A percentile compares a stretch with the other conserved stretches of the same genome.
These are phyloP conservation scores for Tetranychus urticae DNA, from an alignment of 1,140 invertebrate species.

Conservation along the genomic window DNA sequence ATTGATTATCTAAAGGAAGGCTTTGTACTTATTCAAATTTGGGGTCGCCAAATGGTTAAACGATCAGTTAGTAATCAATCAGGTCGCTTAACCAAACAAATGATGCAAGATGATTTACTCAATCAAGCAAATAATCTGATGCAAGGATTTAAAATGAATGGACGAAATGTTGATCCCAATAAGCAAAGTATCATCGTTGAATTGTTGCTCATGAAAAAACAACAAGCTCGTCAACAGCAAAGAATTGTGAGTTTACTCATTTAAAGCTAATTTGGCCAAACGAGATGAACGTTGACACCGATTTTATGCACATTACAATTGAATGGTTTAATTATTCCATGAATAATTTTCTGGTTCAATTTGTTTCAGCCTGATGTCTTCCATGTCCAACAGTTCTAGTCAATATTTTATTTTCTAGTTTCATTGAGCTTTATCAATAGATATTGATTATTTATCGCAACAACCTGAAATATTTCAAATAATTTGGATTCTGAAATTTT, in stretches of 20 bases:
- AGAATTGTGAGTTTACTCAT: slow-evolving; percentile 16
- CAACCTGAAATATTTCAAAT: too few relatives aligned
- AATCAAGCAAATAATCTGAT: slow-evolving; percentile 17
- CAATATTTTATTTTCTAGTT: too few relatives aligned
- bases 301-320: too few relatives aligned
- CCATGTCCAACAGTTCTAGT: too few relatives aligned
- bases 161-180: slow-evolving; percentile 18
- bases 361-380: too few relatives aligned
- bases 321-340: too few relatives aligned
- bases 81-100: slow-evolving; percentile 17
- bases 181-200: slow-evolving; percentile 24
- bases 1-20: slow-evolving; percentile 27
- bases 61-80: slow-evolving; percentile 8
- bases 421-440: too few relatives aligned
- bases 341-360: too few relatives aligned
- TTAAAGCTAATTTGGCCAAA: not conserved
- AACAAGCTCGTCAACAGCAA: slow-evolving; percentile 21
- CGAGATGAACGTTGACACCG: too few relatives aligned
- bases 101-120: slow-evolving; percentile 20
- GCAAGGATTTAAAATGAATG: slow-evolving; percentile 17
- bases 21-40: slow-evolving; percentile 26
- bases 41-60: slow-evolving; percentile 25
- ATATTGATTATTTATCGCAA: too few relatives aligned
- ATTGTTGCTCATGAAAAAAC: slow-evolving; percentile 23
- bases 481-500: too few relatives aligned